phyloP scores from a whole-genome alignment of 2,888 invertebrate genomes.

The Hypsopygia costalis region DNA sequence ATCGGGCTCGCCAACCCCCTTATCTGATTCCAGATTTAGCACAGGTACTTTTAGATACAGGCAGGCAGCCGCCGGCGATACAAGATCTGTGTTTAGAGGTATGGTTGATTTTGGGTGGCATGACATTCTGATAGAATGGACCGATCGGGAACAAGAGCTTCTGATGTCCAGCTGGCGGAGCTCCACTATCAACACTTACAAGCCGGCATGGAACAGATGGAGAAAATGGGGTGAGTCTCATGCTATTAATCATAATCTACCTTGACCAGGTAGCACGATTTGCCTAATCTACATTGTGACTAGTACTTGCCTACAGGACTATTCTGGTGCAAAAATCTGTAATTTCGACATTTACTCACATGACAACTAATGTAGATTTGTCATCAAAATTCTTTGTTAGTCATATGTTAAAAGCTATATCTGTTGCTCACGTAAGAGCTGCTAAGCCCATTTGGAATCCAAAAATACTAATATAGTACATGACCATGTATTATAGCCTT shows the following conservation, averaged over 20 bases:
- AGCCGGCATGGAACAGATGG: not conserved
- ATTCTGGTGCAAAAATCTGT: conserved; percentile 23
- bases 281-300: conserved; percentile 13
- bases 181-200: not conserved
- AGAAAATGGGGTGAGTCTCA: not conserved
- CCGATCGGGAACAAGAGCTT: not conserved
- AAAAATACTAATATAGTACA: not conserved
- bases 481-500: not conserved
- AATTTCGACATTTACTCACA: conserved; percentile 18
- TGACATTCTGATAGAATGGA: not conserved
- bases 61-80: not conserved
- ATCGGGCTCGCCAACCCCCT: too few species aligned
- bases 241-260: not conserved
- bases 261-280: conserved; percentile 14
- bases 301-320: conserved; percentile 18
- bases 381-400: conserved; percentile 10
- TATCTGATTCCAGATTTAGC: too few species aligned
- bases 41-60: too few species aligned
- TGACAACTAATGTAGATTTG: conserved; percentile 11
- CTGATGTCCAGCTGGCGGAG: not conserved
- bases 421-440: conserved; percentile 7
- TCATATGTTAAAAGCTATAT: conserved; percentile 14
- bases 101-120: not conserved
- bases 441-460: conserved; percentile 4
- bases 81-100: too few species aligned